phyloP scores from a whole-genome alignment of 2,797 vertebrate species.

The Sebastes iracundus region DNA sequence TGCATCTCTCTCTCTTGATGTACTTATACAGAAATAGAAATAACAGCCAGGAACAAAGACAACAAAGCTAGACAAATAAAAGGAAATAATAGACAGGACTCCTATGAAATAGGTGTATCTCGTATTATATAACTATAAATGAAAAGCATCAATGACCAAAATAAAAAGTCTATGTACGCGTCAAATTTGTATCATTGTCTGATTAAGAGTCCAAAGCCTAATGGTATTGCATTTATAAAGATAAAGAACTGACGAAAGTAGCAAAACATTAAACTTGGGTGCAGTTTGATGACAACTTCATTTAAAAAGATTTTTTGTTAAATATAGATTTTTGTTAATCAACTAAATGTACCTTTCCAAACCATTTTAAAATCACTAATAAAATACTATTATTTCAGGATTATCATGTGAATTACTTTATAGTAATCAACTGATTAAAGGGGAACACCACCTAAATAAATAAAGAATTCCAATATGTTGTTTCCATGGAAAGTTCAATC shows the following conservation, averaged over 20 bases:
- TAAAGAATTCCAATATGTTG: not conserved
- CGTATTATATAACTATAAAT: not conserved
- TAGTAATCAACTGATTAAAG: not conserved
- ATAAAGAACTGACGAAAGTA: not conserved
- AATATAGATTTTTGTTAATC: not conserved
- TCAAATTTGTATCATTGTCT: not conserved
- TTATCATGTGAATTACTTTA: not conserved
- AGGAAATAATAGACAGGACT: not conserved
- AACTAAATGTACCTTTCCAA: not conserved
- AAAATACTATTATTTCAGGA: not conserved
- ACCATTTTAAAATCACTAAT: not conserved
- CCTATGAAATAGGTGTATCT: not conserved
- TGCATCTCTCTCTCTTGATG: not conserved
- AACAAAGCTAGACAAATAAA: not conserved
- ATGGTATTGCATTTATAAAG: not conserved
- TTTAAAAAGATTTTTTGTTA: not conserved
- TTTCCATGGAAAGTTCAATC: not conserved
- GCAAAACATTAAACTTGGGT: not conserved
- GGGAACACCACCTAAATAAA: not conserved
- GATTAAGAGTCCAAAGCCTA: not conserved
- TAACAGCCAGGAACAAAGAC: not conserved
- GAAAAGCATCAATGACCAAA: no score
- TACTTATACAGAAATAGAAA: not conserved
- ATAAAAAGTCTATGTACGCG: no score
- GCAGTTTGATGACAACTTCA: no score